These are phyloP conservation scores for Oryzias sinensis DNA, from an alignment of 2,797 vertebrate species.

Conservation along the genomic window DNA sequence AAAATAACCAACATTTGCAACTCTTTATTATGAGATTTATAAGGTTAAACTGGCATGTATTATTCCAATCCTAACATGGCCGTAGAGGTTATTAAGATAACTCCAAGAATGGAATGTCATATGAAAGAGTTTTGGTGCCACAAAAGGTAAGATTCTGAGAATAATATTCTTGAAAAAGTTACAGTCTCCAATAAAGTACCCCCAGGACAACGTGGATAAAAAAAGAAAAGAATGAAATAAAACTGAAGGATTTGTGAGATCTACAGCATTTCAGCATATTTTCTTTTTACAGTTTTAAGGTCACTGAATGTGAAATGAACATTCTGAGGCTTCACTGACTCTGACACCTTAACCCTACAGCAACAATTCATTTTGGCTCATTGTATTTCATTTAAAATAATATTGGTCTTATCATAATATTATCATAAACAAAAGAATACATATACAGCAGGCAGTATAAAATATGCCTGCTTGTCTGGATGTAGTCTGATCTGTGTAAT, in stretches of 20 bases:
- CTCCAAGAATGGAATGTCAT: too few species aligned
- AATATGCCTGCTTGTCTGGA: too few species aligned
- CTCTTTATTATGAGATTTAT: too few species aligned
- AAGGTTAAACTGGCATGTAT: too few species aligned
- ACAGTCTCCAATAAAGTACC: constrained; percentile 56
- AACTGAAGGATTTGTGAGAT: constrained; percentile 53
- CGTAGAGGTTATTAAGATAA: too few species aligned
- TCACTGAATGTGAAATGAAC: constrained; percentile 55
- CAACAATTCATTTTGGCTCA: constrained; percentile 9
- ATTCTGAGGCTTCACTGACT: constrained; percentile 38
- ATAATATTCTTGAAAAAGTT: constrained; percentile 69
- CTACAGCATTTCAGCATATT: constrained; percentile 36
- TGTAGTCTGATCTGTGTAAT: too few species aligned
- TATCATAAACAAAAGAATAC: too few species aligned
- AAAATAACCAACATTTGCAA: too few species aligned
- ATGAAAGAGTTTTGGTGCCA: too few species aligned
- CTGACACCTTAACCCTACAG: constrained; percentile 2
- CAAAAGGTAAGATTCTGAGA: constrained; percentile 32
- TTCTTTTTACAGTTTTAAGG: constrained; percentile 61
- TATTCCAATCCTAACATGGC: too few species aligned
- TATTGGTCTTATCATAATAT: too few species aligned
- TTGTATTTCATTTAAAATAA: constrained; percentile 31
- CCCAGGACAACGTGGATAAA: constrained; percentile 34
- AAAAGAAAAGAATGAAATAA: not conserved
- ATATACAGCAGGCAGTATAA: too few species aligned